Evolutionary conservation across 2,888 invertebrate genomes (phyloP), one percentile per base, ranked within the genome.

Genomic region (Abrostola tripartita): DNA sequence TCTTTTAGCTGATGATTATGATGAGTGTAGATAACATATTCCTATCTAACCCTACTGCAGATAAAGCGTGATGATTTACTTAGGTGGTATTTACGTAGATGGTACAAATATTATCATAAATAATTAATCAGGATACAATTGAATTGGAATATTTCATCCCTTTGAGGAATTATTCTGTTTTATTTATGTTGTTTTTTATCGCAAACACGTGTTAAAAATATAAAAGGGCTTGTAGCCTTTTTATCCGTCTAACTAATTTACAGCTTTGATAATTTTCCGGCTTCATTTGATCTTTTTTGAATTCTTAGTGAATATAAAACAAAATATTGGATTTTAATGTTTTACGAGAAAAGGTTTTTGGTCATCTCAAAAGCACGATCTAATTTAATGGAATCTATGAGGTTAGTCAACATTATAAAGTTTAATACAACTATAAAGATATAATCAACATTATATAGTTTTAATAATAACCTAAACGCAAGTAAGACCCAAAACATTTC

Each of bases 171-270:
- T 57, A 58, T 76, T 58, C 38, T 37, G 50, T 72, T 57, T 76
- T 61, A 76, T 73, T 66, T 61, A 72, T 66, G 14, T 67, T 50
- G 24, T 54, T 37, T 60, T 64, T 57, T 59, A 58, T 58, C 50
- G 51, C 51, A 61, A 61, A 54, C 64, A 74, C 49, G n/a, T n/a
- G n/a, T n/a, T n/a, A n/a, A n/a, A n/a, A n/a, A n/a, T n/a, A n/a
- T n/a, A n/a, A n/a, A n/a, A n/a, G 49, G 44, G 42, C 47, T 37
- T 55, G 24, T 24, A 24, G 24, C 24, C 73, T 72, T 73, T 63
- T 55, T 59, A 36, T 52, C 56, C 78, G 64, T 68, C 63, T 61
- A 73, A 73, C 56, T 73, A 68, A 74, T 77, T 74, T 74, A 77
- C 61, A 14, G 51, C 60, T 61, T 42, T 36, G 35, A 1, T 24